Conservation (phyloP, 64 coral and sea anemone species). For the Porites lutea region DNA sequence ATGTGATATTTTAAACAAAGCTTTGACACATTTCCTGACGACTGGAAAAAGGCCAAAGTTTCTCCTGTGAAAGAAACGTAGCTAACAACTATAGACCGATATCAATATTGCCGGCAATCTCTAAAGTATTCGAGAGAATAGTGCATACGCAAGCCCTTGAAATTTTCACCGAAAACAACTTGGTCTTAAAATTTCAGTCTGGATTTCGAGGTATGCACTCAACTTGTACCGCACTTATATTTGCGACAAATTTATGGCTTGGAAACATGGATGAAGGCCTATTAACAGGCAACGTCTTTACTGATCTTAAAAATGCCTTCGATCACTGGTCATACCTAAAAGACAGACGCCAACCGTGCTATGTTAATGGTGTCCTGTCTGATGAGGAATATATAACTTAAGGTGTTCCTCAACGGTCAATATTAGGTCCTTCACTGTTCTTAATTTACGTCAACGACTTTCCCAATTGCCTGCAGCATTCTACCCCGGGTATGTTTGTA, state of each 20-base stretch:
- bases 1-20: slow-evolving; percentile 11
- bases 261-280: slow-evolving; percentile 10
- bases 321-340: not conserved
- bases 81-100: not conserved
- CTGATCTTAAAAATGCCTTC: not conserved
- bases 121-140: not conserved
- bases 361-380: not conserved
- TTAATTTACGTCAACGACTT: too few relatives aligned
- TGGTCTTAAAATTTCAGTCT: not conserved
- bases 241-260: slow-evolving; percentile 12
- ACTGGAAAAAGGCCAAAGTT: slow-evolving; percentile 22
- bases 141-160: not conserved
- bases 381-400: not conserved
- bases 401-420: not conserved
- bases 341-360: too few relatives aligned
- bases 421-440: not conserved
- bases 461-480: not conserved
- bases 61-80: not conserved
- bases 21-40: slow-evolving; percentile 5
- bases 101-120: not conserved
- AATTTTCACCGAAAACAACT: too few relatives aligned
- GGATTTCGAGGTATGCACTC: slow-evolving; percentile 24
- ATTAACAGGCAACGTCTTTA: not conserved
- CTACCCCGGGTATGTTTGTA: slow-evolving; percentile 3
- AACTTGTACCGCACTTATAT: not conserved